Conservation (phyloP, 1,140 invertebrate species). For the Leptopilina clavipes region DNA sequence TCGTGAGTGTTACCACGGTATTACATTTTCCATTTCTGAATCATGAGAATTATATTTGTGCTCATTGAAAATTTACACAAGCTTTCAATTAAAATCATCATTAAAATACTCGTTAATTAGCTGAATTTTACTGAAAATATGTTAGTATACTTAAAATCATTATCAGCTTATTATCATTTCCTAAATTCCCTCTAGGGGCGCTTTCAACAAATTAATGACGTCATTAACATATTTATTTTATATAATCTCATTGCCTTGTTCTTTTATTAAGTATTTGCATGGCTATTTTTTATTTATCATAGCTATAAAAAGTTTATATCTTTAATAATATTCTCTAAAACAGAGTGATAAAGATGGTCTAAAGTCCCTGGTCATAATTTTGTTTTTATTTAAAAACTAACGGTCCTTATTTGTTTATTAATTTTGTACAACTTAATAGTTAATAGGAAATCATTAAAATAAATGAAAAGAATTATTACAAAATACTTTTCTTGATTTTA, state of each 20-base stretch:
- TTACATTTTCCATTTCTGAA: neutral
- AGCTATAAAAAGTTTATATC: neutral
- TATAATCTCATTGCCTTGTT: neutral
- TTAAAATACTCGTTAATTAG: too few relatives aligned
- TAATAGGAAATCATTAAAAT: too few relatives aligned
- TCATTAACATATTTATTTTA: conserved; percentile 18
- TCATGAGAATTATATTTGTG: neutral
- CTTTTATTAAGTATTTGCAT: neutral
- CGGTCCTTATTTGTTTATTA: too few relatives aligned
- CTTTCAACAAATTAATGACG: conserved; percentile 8
- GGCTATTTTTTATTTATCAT: neutral
- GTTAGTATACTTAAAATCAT: neutral
- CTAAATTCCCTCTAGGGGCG: neutral
- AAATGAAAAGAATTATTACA: too few relatives aligned
- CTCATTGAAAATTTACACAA: neutral
- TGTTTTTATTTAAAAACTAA: too few relatives aligned
- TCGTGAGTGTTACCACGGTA: neutral
- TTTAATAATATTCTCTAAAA: neutral
- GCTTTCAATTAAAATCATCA: neutral
- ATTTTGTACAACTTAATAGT: too few relatives aligned
- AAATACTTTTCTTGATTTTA: too few relatives aligned
- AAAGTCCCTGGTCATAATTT: too few relatives aligned
- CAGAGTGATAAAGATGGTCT: too few relatives aligned
- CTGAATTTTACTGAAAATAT: neutral
- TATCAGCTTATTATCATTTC: neutral